Base-by-base conservation (phyloP, 2,113 vertebrate species). In the Alouatta palliata region DNA sequence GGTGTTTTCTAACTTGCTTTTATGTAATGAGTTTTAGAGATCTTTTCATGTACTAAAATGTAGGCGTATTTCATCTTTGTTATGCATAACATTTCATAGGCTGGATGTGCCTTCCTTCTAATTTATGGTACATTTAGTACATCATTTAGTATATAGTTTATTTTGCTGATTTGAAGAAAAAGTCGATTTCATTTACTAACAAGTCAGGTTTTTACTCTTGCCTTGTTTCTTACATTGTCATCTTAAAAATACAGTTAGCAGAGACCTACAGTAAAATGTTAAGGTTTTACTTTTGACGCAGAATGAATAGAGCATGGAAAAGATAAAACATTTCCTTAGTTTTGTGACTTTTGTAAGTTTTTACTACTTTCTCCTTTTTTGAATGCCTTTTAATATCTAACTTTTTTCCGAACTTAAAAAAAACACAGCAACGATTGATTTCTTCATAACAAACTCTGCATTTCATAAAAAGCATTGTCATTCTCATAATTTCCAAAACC, bases 81-180 rank as follows among this genome's bases (percentile, higher is more conserved):
- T 96, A 35, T 83, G 45, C 40, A 45, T 54, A 54, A 30, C 70
- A 20, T 47, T 83, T 32, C 12, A 27, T 87, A 61, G 35, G 47
- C 64, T 88, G 13, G 8, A 54, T 81, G 25, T 90, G 21, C 10
- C 49, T 12, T 40, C 45, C 37, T 35, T 92, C 1, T 66, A 71
- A 32, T 21, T 70, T 61, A 70, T 30, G 85, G 30, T 35, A 35
- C n/a, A 84, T 66, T 86, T 86, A 90, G 13, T 73, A 17, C 32
- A 64, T 92, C 68, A 82, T 87, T 84, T 82, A 64, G 64, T 61
- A 64, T 90, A 37, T 81, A 13, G 9, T 90, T 77, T 90, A 66
- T 90, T 96, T 96, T 95, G 66, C 85, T 82, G 16, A 70, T 89
- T 92, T 47, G 84, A 47, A 86, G 73, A 56, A 90, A 83, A 89